Percentiles rank a stretch among this genome's conserved stretches.
Evolutionary conservation across 2,113 vertebrate genomes (phyloP).

Genomic region (Oceanodroma tethys): DNA sequence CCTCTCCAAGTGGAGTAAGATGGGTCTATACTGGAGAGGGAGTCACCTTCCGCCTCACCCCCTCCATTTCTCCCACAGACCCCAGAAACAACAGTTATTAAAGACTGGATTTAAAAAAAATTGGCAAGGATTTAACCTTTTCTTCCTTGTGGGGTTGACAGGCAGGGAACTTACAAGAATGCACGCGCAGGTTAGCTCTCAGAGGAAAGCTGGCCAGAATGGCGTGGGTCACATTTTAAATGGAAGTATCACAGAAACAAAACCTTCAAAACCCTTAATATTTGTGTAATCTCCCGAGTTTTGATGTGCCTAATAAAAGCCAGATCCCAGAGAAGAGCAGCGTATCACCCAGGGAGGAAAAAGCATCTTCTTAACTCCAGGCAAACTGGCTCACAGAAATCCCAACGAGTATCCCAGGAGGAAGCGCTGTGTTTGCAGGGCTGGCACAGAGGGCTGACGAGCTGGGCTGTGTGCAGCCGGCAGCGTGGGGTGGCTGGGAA

Average conservation of each 20-base stretch:
- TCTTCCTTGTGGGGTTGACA: background rate
- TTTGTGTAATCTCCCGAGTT: background rate
- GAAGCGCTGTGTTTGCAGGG: background rate
- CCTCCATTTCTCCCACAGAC: background rate
- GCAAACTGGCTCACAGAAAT: background rate
- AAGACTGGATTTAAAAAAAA: background rate
- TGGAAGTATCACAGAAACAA: background rate
- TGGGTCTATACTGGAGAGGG: fast-evolving
- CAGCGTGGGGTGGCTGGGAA: background rate
- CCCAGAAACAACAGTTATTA: background rate
- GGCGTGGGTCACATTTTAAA: background rate
- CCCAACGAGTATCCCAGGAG: background rate
- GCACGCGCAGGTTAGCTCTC: background rate
- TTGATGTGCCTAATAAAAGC: background rate
- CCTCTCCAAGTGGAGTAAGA: background rate
- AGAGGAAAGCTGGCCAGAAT: background rate
- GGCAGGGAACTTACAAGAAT: background rate
- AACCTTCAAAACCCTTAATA: background rate
- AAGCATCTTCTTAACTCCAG: background rate
- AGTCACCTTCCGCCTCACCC: background rate
- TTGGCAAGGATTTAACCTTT: background rate
- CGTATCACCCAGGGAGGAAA: background rate
- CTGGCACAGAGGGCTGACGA: background rate
- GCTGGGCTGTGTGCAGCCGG: background rate
- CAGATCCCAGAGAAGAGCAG: background rate